These are phyloP conservation scores for Barbus barbus DNA, from an alignment of 2,113 vertebrate genomes.

Conservation along the genomic window DNA sequence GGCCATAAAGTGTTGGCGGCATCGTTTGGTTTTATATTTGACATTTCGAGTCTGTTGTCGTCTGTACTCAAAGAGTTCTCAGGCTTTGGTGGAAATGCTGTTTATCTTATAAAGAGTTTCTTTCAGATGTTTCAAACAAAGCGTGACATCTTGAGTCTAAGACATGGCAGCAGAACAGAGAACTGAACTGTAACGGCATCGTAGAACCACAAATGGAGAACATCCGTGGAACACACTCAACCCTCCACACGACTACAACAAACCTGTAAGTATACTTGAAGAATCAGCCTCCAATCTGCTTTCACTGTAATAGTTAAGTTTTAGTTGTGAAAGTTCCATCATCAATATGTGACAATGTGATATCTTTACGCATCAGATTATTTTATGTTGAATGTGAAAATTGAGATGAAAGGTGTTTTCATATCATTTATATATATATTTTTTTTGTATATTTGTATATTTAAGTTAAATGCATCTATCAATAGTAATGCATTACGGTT, in stretches of 20 bases:
- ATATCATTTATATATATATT: too few species aligned
- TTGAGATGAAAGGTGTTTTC: background rate
- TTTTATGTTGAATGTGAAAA: background rate
- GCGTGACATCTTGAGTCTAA: constrained; percentile 27
- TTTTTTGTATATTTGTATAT: too few species aligned
- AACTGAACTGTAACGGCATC: background rate
- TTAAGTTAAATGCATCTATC: too few species aligned
- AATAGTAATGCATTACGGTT: too few species aligned
- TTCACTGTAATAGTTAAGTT: background rate
- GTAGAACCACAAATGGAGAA: background rate
- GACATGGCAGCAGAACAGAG: constrained; percentile 30
- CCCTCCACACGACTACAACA: background rate
- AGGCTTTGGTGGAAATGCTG: constrained; percentile 13
- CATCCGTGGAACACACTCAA: background rate
- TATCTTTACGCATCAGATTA: background rate
- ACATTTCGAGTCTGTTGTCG: background rate
- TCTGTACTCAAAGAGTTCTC: background rate
- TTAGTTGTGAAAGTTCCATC: background rate
- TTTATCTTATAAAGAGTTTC: constrained; percentile 29
- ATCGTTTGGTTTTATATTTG: background rate
- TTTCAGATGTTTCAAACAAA: constrained; percentile 17
- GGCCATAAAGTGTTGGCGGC: background rate
- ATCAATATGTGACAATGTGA: background rate
- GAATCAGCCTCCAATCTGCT: background rate
- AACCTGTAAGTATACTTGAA: background rate